Base-by-base conservation (phyloP, 2,113 vertebrate species). In the Cyanocitta stelleri region DNA sequence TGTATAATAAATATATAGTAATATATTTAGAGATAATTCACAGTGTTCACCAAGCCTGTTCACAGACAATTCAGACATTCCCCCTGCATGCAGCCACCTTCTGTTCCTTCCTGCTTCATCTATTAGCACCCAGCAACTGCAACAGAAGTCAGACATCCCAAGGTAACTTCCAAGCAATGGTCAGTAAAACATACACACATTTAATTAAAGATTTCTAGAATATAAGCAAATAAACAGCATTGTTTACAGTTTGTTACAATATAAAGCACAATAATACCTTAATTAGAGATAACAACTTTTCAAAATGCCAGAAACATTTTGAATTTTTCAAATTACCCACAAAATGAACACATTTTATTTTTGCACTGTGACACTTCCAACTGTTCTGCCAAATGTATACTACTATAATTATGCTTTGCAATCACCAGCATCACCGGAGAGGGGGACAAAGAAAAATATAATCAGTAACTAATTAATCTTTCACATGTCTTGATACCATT, bases 311-410 rank as follows among this genome's bases (percentile, higher is more conserved):
- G 61, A 94, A 95, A 87, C 95, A 96, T 61, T 92, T 15, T 33
- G 88, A 90, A 19, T 92, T 89, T 86, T 85, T 93, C 93, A 90
- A 88, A 92, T 95, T 94, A 93, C 64, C 77, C 90, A 95, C 89
- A 46, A 97, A 97, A 94, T 89, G 90, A 97, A 96, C 96, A 96
- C 95, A 96, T 96, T 96, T 96, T 95, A 81, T 93, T 96, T 95
- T 72, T 92, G 86, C 95, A 94, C 96, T 96, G 85, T 96, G 96
- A 96, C 96, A 96, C 80, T 95, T 97, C 96, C 96, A 96, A 96
- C 93, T 96, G 96, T 93, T 97, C 90, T 92, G 92, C 96, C 96
- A 97, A 97, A 97, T 96, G 96, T 76, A 96, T 96, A 92, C 90
- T 84, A 32, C 88, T 93, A 17, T 90, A 96, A 96, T 96, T 94